Evolutionary conservation across 2,113 vertebrate species (phyloP).

Genomic region (Taxidea taxus): DNA sequence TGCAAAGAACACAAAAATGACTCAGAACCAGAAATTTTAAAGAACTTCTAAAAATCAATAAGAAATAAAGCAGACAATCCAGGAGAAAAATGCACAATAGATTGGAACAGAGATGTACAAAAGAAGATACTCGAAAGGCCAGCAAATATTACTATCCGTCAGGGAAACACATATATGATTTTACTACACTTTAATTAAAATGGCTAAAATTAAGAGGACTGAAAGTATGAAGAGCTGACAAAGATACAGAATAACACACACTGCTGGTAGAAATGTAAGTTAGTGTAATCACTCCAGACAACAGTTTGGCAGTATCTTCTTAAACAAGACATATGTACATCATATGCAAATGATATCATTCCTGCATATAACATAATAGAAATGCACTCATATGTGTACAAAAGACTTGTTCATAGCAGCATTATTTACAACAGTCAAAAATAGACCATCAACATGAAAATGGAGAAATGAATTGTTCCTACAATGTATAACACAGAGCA

Average conservation of each 20-base stretch:
- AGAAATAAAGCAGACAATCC: neutral
- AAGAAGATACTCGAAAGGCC: neutral
- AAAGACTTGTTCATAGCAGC: neutral
- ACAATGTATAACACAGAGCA: neutral
- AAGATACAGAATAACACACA: neutral
- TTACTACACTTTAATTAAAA: neutral
- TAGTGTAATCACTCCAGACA: neutral
- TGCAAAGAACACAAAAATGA: neutral
- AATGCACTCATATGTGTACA: neutral
- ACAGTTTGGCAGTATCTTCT: neutral
- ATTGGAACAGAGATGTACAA: neutral
- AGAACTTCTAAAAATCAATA: neutral
- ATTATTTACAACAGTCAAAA: neutral
- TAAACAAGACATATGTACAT: neutral
- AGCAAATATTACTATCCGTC: neutral
- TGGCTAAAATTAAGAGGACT: neutral
- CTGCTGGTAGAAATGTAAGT: neutral
- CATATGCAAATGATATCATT: neutral
- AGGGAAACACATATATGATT: neutral
- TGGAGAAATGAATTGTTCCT: neutral
- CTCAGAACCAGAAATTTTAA: neutral
- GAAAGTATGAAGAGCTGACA: neutral
- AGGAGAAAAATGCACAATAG: neutral
- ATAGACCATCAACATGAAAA: neutral
- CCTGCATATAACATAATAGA: neutral